Conservation (phyloP, 2,113 vertebrate genomes). For the Tapirus terrestris region DNA sequence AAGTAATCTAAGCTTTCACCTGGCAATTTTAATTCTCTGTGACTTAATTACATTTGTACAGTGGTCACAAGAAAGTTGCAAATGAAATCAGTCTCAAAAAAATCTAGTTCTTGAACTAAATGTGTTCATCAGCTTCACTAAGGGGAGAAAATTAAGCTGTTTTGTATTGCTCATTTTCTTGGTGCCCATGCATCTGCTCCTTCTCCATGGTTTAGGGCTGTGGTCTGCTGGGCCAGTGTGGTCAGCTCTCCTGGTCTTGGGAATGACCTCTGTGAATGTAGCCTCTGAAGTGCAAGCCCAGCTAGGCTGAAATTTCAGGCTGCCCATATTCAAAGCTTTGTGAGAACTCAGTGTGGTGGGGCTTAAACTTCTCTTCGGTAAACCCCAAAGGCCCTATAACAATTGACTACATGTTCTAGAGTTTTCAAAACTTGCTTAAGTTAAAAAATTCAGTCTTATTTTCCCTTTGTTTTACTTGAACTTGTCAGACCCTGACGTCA, state of each 20-base stretch:
- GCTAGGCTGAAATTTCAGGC: background rate
- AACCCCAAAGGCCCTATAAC: background rate
- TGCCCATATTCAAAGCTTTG: background rate
- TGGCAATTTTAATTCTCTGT: background rate
- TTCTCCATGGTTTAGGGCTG: background rate
- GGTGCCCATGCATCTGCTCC: background rate
- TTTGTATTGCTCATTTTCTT: background rate
- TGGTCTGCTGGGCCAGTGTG: background rate
- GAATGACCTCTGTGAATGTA: background rate
- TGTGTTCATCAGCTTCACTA: background rate
- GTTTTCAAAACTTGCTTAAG: background rate
- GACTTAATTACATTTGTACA: background rate
- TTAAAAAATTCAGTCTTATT: background rate
- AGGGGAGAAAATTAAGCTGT: background rate
- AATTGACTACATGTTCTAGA: background rate
- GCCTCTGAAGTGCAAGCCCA: background rate
- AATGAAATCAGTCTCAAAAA: background rate
- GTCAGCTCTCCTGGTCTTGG: background rate
- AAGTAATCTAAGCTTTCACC: background rate
- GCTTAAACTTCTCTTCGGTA: background rate
- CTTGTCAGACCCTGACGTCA: background rate
- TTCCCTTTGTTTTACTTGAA: conserved; percentile 3
- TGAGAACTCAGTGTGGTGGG: background rate
- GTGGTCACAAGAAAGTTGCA: background rate
- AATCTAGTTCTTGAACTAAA: background rate